phyloP scores from a whole-genome alignment of 2,888 invertebrate species.

The Microctonus hyperodae region DNA sequence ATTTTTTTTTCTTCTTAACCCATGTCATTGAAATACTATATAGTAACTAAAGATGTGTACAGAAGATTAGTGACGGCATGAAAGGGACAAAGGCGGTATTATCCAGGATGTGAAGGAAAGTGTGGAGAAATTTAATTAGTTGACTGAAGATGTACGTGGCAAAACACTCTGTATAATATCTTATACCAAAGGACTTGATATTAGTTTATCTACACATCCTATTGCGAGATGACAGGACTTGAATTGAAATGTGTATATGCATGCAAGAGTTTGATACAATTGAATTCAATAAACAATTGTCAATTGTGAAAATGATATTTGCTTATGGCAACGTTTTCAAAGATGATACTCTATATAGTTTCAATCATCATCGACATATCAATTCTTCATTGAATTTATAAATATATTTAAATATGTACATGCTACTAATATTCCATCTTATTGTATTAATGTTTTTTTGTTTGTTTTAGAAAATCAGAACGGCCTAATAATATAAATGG shows the following conservation, averaged over 20 bases:
- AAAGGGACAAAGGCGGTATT: slow-evolving; percentile 51
- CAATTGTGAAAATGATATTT: neutral
- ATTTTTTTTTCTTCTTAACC: neutral
- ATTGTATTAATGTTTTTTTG: too few relatives aligned
- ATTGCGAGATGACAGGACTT: neutral
- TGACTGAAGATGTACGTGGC: slow-evolving; percentile 19
- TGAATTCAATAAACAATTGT: slow-evolving; percentile 27
- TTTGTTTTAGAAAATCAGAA: slow-evolving; percentile 20
- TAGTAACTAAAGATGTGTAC: neutral
- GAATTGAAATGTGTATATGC: slow-evolving; percentile 14
- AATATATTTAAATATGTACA: neutral
- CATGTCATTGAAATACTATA: neutral
- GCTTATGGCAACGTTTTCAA: neutral
- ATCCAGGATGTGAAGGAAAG: neutral
- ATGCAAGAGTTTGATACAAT: slow-evolving; percentile 33
- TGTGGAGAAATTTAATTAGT: neutral
- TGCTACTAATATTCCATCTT: too few relatives aligned
- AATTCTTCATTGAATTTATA: neutral
- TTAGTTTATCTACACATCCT: neutral
- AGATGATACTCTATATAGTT: slow-evolving; percentile 6
- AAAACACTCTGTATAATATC: slow-evolving; percentile 31
- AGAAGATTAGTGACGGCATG: slow-evolving; percentile 56
- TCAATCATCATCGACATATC: neutral
- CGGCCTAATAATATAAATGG: slow-evolving; percentile 24
- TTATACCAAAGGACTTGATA: slow-evolving; percentile 18